These are phyloP conservation scores for Apogon hyalosoma DNA, from an alignment of 2,797 vertebrate genomes.

Conservation along the genomic window DNA sequence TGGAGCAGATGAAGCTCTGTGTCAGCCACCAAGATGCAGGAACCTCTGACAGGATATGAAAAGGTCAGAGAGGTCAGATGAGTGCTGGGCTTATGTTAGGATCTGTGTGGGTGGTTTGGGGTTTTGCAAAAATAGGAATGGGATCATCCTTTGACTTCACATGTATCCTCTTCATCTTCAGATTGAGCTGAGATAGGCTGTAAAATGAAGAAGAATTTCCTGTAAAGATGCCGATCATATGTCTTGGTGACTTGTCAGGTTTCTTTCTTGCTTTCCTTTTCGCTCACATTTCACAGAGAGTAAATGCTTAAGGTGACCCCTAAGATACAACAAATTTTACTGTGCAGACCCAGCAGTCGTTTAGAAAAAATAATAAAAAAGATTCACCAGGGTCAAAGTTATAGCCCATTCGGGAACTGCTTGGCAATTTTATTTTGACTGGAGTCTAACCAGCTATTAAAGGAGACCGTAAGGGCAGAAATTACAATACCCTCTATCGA, in stretches of 20 bases:
- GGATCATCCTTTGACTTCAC: conserved; percentile 39
- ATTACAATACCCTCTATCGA: conserved; percentile 17
- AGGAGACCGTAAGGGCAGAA: conserved; percentile 31
- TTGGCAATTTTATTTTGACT: conserved; percentile 40
- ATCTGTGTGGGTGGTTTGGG: conserved; percentile 42
- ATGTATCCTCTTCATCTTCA: conserved; percentile 47
- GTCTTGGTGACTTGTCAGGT: conserved; percentile 15
- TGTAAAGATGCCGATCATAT: conserved; percentile 53
- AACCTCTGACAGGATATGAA: conserved; percentile 61
- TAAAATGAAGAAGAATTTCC: conserved; percentile 45
- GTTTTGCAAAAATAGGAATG: conserved; percentile 29
- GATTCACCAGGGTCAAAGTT: conserved; percentile 31
- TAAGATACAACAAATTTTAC: conserved; percentile 33
- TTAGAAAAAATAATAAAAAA: conserved; percentile 41
- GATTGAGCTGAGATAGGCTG: conserved; percentile 28
- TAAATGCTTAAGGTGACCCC: conserved; percentile 53
- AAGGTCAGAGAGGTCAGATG: conserved; percentile 51
- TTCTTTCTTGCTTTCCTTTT: conserved; percentile 9
- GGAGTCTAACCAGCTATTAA: conserved; percentile 27
- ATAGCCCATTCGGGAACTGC: conserved; percentile 15
- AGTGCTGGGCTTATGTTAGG: conserved; percentile 25
- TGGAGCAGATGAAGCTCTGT: conserved; percentile 23
- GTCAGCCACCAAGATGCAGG: conserved; percentile 29
- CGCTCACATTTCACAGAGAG: not conserved
- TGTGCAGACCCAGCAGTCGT: conserved; percentile 24